Conservation (phyloP, 2,888 invertebrate genomes). For the Eristalis intricaria region DNA sequence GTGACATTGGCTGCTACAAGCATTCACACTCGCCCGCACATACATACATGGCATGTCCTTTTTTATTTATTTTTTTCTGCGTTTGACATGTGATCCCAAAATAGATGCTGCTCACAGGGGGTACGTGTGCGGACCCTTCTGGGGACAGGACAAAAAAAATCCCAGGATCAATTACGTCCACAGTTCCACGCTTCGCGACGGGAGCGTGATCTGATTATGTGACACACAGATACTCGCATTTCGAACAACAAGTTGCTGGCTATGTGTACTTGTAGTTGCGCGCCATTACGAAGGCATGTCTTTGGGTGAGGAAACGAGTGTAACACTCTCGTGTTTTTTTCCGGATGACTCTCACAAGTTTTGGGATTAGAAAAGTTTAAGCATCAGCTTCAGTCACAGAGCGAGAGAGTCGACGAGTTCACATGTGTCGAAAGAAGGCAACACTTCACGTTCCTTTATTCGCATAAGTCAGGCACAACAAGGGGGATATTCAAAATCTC, state of each 20-base stretch:
- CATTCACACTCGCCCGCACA: neutral
- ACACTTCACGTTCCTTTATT: neutral
- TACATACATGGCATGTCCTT: neutral
- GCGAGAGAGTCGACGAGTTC: neutral
- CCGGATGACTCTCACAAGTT: neutral
- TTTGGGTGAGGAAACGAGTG: neutral
- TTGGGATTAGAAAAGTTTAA: conserved; percentile 29
- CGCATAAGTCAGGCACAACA: conserved; percentile 11
- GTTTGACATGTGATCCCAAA: conserved; percentile 24
- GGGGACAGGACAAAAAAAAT: neutral
- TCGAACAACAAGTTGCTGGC: conserved; percentile 42
- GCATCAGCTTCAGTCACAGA: conserved; percentile 27
- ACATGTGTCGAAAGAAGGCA: neutral
- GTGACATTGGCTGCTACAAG: conserved; percentile 7
- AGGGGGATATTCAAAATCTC: conserved; percentile 6
- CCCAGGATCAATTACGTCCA: conserved; percentile 37
- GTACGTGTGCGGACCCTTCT: neutral
- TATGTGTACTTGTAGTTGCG: neutral
- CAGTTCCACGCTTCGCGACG: neutral
- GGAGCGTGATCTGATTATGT: neutral
- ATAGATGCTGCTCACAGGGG: neutral
- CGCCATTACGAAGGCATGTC: neutral
- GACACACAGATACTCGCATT: neutral
- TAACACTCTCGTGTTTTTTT: neutral
- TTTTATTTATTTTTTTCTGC: neutral